Base-by-base conservation (phyloP, 30 jellyfish, hydroid and myxozoan species). In the Cassiopea xamachana region DNA sequence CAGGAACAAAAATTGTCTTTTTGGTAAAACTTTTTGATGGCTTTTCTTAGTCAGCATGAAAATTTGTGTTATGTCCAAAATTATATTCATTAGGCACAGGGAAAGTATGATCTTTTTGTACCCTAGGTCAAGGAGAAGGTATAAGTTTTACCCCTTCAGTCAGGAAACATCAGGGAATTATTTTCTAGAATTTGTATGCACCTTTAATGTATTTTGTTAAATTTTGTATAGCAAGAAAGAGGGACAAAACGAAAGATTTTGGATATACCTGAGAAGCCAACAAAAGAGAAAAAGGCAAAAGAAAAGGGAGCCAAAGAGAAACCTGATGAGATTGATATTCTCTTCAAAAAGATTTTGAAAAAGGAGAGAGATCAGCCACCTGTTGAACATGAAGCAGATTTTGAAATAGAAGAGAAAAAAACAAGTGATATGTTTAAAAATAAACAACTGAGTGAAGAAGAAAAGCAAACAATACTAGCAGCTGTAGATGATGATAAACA, bases 401-500 rank as follows among this genome's bases (percentile, higher is more conserved):
- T 12, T 2, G 73, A 60, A 51, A 8, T 18, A 2, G 92, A 84
- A 49, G 93, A 76, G 73, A 18, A 48, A 13, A 73, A 70, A 64
- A 82, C 58, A 6, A 49, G 48, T 48, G 79, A 90, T 13, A 60
- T 51, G 4, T 61, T 69, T 3, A 81, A 69, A 46, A 81, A 75
- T 16, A 83, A 77, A 13, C 50, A 83, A 84, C 48, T 90, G 47
- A 94, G 92, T 60, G 97, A 82, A 45, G 97, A 90, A 13, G 98
- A 94, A 44, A 94, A 91, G 69, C 98, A 94, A 68, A 90, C 82
- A 71, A 87, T 94, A 14, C 83, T 94, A 9, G 97, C 93, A 10
- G 87, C 94, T 46, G 97, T 94, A 1, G 98, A 94, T 60, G 83
- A 91, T 73, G 97, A 94, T 46, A 92, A 81, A 8, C 98, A 90